These are phyloP conservation scores for Petrosia ficiformis DNA, from an alignment of 37 sponge, comb jelly and placozoan genomes.

Conservation along the genomic window DNA sequence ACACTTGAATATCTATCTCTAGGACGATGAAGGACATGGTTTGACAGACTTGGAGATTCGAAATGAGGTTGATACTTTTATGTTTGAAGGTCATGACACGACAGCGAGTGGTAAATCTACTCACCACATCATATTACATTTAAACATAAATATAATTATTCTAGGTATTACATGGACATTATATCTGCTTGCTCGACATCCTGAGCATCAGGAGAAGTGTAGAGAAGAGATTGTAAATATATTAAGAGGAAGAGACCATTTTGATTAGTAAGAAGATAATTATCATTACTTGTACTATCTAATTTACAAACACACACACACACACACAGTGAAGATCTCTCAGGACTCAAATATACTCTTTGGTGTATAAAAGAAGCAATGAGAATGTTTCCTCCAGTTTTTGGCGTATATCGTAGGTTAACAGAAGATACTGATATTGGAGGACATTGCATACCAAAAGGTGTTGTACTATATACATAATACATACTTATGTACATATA, in stretches of 20 bases:
- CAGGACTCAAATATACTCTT: slow-evolving; percentile 40
- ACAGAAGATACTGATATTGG: slow-evolving; percentile 46
- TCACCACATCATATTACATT: too few species aligned
- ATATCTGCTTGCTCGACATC: slow-evolving; percentile 51
- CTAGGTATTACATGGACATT: slow-evolving; percentile 44
- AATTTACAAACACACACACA: too few species aligned
- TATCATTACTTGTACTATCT: too few species aligned
- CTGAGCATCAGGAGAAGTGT: slow-evolving; percentile 76
- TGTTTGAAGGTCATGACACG: slow-evolving; percentile 86
- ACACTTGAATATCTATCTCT: too few species aligned
- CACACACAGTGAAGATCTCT: slow-evolving; percentile 49
- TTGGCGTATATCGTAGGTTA: slow-evolving; percentile 9
- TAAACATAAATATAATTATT: too few species aligned
- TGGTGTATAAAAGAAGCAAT: slow-evolving; percentile 76
- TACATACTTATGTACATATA: too few species aligned
- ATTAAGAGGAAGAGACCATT: slow-evolving; percentile 33
- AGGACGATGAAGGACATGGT: slow-evolving; percentile 52
- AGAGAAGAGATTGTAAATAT: slow-evolving; percentile 59
- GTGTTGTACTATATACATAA: slow-evolving; percentile 4
- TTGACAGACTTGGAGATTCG: slow-evolving; percentile 62
- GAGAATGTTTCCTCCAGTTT: slow-evolving; percentile 72
- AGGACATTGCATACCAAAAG: slow-evolving; percentile 49
- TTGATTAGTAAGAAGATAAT: slow-evolving; percentile 24
- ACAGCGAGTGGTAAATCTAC: too few species aligned
- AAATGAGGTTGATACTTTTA: slow-evolving; percentile 79